phyloP scores from a whole-genome alignment of 2,888 invertebrate species.

The Spicauda simplicius region DNA sequence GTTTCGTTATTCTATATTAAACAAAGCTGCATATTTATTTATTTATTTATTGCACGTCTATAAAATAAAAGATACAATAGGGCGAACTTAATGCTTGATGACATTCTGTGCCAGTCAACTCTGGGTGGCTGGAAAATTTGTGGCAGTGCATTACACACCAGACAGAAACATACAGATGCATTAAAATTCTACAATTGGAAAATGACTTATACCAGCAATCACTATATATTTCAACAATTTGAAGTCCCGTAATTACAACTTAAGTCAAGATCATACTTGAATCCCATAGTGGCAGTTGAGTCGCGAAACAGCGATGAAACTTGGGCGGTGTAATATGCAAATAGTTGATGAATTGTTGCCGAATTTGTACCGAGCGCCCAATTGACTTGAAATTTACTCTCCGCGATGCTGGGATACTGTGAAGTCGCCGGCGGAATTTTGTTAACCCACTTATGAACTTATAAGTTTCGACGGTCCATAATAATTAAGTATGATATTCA shows the following conservation, averaged over 20 bases:
- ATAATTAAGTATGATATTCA: not conserved
- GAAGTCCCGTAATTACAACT: not conserved
- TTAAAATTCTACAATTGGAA: too few relatives aligned
- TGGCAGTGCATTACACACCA: too few relatives aligned
- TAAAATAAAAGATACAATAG: too few relatives aligned
- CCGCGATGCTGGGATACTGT: conserved; percentile 15
- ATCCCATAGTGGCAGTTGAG: not conserved
- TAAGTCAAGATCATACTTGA: conserved; percentile 5
- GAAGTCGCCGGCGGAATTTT: conserved; percentile 22
- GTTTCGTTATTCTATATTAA: too few relatives aligned
- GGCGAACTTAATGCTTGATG: too few relatives aligned
- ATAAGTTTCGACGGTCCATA: not conserved
- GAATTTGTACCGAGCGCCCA: conserved; percentile 21
- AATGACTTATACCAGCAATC: not conserved
- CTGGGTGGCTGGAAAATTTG: too few relatives aligned
- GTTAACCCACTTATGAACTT: conserved; percentile 27
- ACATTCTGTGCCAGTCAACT: too few relatives aligned
- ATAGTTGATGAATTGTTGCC: conserved; percentile 32
- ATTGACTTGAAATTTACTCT: conserved; percentile 30
- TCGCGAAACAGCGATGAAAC: not conserved
- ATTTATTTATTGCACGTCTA: too few relatives aligned
- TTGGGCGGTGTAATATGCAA: conserved; percentile 31
- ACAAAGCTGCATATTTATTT: too few relatives aligned
- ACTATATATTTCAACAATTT: not conserved
- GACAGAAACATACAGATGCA: too few relatives aligned